Conservation (phyloP, 1,140 invertebrate genomes). For the Drosophila dunni region DNA sequence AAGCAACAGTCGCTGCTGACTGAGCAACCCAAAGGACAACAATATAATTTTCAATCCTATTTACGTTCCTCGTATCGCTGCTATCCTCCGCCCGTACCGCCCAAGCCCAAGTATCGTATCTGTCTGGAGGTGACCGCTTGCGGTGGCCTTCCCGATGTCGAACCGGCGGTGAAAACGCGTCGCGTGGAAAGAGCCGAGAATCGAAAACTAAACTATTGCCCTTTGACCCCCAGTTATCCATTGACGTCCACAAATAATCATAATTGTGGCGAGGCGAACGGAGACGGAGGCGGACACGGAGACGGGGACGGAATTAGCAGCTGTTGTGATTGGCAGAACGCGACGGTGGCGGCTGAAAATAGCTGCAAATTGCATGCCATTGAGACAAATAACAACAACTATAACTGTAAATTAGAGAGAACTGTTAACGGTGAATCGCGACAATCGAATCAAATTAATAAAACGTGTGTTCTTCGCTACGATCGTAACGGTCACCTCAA, state of each 20-base stretch:
- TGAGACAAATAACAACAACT: constrained; percentile 58
- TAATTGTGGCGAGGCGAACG: constrained; percentile 1
- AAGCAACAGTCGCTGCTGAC: constrained; percentile 48
- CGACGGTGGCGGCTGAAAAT: constrained; percentile 38
- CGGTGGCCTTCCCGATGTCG: constrained; percentile 28
- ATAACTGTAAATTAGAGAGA: constrained; percentile 61
- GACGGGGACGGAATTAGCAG: constrained; percentile 17
- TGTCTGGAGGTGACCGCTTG: constrained; percentile 34
- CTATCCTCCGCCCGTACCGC: constrained; percentile 59
- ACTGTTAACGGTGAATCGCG: background rate
- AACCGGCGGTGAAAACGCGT: constrained; percentile 63
- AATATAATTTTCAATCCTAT: constrained; percentile 17
- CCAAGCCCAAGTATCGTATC: constrained; percentile 55
- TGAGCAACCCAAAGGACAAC: constrained; percentile 21
- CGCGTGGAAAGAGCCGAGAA: constrained; percentile 33
- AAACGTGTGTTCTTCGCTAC: constrained; percentile 63
- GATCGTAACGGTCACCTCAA: constrained; percentile 72
- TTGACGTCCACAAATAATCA: constrained; percentile 17
- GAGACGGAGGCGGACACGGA: background rate
- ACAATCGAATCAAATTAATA: constrained; percentile 8
- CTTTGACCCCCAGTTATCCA: background rate
- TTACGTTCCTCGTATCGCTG: constrained; percentile 21
- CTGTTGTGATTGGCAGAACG: constrained; percentile 37
- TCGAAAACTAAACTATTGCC: constrained; percentile 2
- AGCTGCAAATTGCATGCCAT: constrained; percentile 40